Conservation (phyloP, 1,140 invertebrate genomes). For the Bombus ignitus region DNA sequence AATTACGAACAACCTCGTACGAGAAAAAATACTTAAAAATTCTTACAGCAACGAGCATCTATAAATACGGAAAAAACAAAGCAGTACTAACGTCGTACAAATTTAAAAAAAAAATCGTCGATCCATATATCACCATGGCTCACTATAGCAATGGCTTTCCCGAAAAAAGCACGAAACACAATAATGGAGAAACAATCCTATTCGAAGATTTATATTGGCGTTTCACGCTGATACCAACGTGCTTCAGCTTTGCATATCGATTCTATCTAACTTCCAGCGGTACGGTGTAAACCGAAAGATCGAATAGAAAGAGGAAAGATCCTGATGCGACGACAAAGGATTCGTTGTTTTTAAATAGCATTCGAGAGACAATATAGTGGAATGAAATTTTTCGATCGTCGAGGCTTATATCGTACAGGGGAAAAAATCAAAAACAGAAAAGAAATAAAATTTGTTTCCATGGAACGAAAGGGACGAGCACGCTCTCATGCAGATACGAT, state of each 20-base stretch:
- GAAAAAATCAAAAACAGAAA: not conserved
- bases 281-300: not conserved
- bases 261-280: not conserved
- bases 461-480: not conserved
- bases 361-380: no score
- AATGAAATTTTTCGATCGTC: slow-evolving; percentile 8
- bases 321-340: no score
- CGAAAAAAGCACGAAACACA: not conserved
- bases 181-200: slow-evolving; percentile 23
- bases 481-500: not conserved
- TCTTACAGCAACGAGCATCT: not conserved
- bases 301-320: not conserved
- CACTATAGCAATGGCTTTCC: not conserved
- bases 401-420: not conserved
- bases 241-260: slow-evolving; percentile 21
- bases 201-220: not conserved
- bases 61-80: not conserved
- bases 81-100: not conserved
- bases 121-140: not conserved
- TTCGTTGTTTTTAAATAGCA: not conserved
- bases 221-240: not conserved
- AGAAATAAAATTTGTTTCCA: not conserved
- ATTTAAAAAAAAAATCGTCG: not conserved
- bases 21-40: not conserved
- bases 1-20: not conserved